Conservation (phyloP, 2,797 vertebrate genomes). For the Eutrigla gurnardus region DNA sequence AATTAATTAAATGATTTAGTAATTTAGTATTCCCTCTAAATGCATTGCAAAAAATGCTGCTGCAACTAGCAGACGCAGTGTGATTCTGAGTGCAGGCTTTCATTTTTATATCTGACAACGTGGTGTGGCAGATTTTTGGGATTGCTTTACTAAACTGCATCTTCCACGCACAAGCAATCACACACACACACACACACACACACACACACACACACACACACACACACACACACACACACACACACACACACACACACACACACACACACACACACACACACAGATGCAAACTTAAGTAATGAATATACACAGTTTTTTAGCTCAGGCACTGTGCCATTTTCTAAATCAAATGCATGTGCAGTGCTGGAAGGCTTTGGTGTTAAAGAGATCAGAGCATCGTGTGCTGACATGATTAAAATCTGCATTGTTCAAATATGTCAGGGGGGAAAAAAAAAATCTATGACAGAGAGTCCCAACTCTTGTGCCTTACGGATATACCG, state of each 20-base stretch:
- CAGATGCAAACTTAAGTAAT: slow-evolving; percentile 78
- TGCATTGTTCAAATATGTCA: slow-evolving; percentile 91
- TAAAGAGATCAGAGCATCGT: slow-evolving; percentile 90
- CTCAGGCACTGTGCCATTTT: slow-evolving; percentile 85
- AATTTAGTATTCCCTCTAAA: neutral
- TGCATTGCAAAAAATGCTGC: neutral
- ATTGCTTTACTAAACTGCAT: neutral
- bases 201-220: neutral
- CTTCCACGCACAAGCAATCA: neutral
- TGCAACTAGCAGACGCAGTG: neutral
- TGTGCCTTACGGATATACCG: slow-evolving; percentile 84
- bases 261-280: neutral
- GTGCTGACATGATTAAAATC: slow-evolving; percentile 94
- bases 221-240: neutral
- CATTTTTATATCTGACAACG: neutral
- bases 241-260: neutral
- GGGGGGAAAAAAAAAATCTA: slow-evolving; percentile 88
- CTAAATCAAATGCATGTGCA: slow-evolving; percentile 90
- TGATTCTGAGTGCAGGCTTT: neutral
- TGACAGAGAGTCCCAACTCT: slow-evolving; percentile 86
- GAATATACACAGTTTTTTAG: slow-evolving; percentile 82
- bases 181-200: neutral
- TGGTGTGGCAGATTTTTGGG: neutral
- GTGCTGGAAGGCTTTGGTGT: slow-evolving; percentile 88
- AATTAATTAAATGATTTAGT: neutral